Percentiles rank a stretch among this genome's conserved stretches.
phyloP scores from a whole-genome alignment of 2,888 invertebrate species.

The Stramonita haemastoma region DNA sequence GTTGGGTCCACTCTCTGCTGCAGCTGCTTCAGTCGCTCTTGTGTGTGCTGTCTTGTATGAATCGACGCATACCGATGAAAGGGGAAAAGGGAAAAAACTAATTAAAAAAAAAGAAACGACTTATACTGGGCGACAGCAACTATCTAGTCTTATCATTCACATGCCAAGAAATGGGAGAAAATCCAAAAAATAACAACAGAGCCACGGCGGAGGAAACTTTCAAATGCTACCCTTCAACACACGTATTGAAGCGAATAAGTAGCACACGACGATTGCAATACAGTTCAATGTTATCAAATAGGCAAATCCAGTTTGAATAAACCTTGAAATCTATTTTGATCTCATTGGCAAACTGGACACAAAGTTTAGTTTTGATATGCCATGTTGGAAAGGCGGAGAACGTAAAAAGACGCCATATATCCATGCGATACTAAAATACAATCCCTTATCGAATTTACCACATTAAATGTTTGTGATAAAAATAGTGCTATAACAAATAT shows the following conservation, averaged over 20 bases:
- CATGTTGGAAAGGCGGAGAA: constrained; percentile 1
- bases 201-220: neutral
- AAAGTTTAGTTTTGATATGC: neutral
- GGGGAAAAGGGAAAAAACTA: constrained; percentile 15
- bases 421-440: constrained; percentile 1
- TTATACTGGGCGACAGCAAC: neutral
- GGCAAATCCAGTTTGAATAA: neutral
- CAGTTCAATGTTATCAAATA: neutral
- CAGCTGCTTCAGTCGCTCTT: neutral
- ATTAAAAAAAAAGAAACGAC: neutral
- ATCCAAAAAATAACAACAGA: neutral
- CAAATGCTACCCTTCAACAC: neutral
- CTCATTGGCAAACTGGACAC: neutral
- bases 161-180: too few species aligned
- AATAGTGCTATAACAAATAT: neutral
- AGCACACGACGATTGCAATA: neutral
- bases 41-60: neutral
- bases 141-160: too few species aligned
- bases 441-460: neutral
- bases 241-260: neutral
- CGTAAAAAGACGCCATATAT: constrained; percentile 26
- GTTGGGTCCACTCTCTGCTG: neutral
- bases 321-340: neutral
- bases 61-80: neutral
- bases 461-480: neutral